These are phyloP conservation scores for Synergus laeviventris DNA, from an alignment of 2,888 invertebrate genomes.

Conservation along the genomic window DNA sequence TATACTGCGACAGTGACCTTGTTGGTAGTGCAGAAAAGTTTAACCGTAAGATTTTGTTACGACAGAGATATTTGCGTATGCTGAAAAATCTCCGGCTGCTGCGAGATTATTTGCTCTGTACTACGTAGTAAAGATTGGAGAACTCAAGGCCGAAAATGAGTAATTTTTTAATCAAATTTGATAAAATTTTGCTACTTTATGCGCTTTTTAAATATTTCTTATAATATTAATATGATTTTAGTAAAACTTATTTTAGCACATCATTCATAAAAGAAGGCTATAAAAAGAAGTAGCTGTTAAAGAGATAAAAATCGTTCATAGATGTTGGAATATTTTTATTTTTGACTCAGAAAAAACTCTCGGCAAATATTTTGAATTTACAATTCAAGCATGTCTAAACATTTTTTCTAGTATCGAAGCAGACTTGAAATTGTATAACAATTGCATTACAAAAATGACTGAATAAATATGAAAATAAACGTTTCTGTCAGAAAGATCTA, in stretches of 20 bases:
- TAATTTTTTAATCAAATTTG: slow-evolving; percentile 2
- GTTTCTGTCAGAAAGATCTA: slow-evolving; percentile 1
- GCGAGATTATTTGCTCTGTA: neutral
- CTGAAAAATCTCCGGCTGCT: neutral
- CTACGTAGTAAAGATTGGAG: neutral
- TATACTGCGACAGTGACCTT: slow-evolving; percentile 37
- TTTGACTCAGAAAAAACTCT: neutral
- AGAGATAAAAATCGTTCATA: neutral
- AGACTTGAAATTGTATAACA: neutral
- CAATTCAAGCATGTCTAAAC: too few species aligned
- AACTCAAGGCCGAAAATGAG: neutral
- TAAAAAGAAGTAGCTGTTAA: neutral
- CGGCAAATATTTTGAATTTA: too few species aligned
- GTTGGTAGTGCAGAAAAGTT: slow-evolving; percentile 21
- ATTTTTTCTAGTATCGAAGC: neutral
- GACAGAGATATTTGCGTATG: neutral
- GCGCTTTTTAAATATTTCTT: neutral
- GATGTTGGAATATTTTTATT: neutral
- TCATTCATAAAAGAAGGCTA: neutral
- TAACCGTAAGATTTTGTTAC: slow-evolving; percentile 6
- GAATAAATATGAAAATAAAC: neutral
- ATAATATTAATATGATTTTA: neutral
- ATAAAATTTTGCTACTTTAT: neutral
- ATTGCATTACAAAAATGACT: too few species aligned
- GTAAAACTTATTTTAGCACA: neutral